Evolutionary conservation across 2,888 invertebrate species (phyloP).

Genomic region (Lithophane semibrunnea): DNA sequence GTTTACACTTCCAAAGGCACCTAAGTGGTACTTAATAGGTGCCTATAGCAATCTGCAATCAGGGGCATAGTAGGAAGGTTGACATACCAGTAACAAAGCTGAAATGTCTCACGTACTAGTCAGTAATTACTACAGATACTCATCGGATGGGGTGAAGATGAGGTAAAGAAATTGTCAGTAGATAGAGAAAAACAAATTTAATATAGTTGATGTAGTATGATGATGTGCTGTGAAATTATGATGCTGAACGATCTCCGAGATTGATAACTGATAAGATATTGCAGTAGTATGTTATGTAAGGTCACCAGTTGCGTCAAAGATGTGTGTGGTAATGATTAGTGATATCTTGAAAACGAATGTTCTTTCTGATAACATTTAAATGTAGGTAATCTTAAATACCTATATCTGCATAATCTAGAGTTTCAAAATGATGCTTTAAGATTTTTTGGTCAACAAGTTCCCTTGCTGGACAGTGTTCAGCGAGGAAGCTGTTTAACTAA

Average conservation of each 20-base stretch:
- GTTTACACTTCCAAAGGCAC: too few relatives aligned
- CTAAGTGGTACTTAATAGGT: too few relatives aligned
- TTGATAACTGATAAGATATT: slow-evolving; percentile 41
- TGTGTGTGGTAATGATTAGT: background rate
- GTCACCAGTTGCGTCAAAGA: slow-evolving; percentile 31
- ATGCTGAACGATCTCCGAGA: slow-evolving; percentile 14
- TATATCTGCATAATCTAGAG: background rate
- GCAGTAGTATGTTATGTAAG: slow-evolving; percentile 9
- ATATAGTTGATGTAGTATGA: background rate
- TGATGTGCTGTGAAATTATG: slow-evolving; percentile 8
- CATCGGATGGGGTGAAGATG: too few relatives aligned
- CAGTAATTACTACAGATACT: too few relatives aligned
- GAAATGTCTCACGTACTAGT: too few relatives aligned
- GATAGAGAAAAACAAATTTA: background rate
- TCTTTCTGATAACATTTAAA: slow-evolving; percentile 22
- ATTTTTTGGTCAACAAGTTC: too few relatives aligned
- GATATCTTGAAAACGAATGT: slow-evolving; percentile 5
- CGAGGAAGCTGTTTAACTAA: too few relatives aligned
- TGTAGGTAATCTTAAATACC: background rate
- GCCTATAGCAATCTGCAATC: too few relatives aligned
- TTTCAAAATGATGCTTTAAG: background rate
- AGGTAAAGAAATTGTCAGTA: background rate
- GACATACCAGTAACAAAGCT: too few relatives aligned
- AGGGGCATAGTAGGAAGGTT: too few relatives aligned
- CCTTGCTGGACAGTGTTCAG: too few relatives aligned